Base-by-base conservation (phyloP, 2,888 invertebrate genomes). In the Scaeva pyrastri region DNA sequence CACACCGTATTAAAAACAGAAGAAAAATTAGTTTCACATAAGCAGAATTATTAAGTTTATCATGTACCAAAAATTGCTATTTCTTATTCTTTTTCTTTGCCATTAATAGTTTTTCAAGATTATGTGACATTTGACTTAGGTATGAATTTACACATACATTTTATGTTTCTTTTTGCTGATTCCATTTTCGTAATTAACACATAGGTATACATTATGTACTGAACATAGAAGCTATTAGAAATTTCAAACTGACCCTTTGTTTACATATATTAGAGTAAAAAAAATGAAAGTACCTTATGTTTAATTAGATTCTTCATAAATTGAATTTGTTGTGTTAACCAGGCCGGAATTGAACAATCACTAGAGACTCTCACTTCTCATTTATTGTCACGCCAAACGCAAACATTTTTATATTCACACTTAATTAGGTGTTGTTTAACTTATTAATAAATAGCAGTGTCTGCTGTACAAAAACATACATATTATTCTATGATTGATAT, bases 201-300 rank as follows among this genome's bases (percentile, higher is more conserved):
- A n/a, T n/a, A n/a, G n/a, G n/a, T n/a, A n/a, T n/a, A n/a, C n/a
- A n/a, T n/a, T n/a, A n/a, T n/a, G n/a, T n/a, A n/a, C n/a, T n/a
- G n/a, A n/a, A n/a, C n/a, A n/a, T n/a, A n/a, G n/a, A n/a, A n/a
- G n/a, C n/a, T n/a, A n/a, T 31, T 3, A 7, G 5, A 19, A 12
- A 0, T 21, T 11, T 12, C 5, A 50, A 21, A 1, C 12, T 50
- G 21, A n/a, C 12, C 12, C 12, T 50, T 0, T 10, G n/a, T 31
- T 56, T 14, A n/a, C n/a, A n/a, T 41, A 11, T 21, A 39, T 3
- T 21, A 41, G 21, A 21, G 1, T 2, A 41, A 6, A 23, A 14
- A 48, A 48, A 68, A 68, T 39, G 68, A 68, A 68, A 68, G 68
- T 68, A n/a, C n/a, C n/a, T n/a, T n/a, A n/a, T n/a, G 39, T 52